Percentiles rank a stretch among this genome's conserved stretches.
These are phyloP conservation scores for Drosophila lowei DNA, from an alignment of 1,140 invertebrate genomes.

Conservation along the genomic window DNA sequence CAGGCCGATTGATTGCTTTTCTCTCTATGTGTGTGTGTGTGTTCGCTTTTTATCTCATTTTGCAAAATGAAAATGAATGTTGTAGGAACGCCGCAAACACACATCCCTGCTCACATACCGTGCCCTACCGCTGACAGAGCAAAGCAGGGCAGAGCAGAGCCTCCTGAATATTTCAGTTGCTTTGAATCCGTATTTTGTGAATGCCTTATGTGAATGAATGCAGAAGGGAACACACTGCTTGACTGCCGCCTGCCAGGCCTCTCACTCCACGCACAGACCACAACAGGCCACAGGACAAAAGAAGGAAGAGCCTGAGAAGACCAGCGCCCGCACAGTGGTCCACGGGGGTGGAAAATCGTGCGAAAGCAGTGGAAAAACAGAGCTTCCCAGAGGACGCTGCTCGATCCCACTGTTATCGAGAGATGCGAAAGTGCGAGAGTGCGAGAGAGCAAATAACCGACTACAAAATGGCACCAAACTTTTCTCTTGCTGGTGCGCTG, in stretches of 20 bases:
- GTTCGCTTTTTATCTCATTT: neutral
- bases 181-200: conserved; percentile 36
- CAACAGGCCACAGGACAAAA: no score
- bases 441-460: conserved; percentile 15
- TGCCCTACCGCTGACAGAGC: neutral
- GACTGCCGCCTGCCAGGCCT: no score
- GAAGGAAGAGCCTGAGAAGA: no score
- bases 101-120: neutral
- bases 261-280: no score
- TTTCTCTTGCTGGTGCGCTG: conserved; percentile 11
- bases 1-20: conserved; percentile 68
- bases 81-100: conserved; percentile 2
- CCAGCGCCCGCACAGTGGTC: conserved; percentile 9
- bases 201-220: no score
- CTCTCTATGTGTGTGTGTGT: conserved; percentile 3
- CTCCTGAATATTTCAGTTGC: conserved; percentile 62
- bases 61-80: conserved; percentile 13
- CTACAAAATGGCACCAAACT: conserved; percentile 34
- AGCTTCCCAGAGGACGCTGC: no score
- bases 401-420: conserved; percentile 24
- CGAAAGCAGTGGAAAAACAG: no score
- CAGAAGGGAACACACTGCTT: no score
- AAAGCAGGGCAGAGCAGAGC: neutral
- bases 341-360: neutral
- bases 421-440: neutral